Evolutionary conservation across 2,888 invertebrate genomes (phyloP).

Genomic region (Antitype chi): DNA sequence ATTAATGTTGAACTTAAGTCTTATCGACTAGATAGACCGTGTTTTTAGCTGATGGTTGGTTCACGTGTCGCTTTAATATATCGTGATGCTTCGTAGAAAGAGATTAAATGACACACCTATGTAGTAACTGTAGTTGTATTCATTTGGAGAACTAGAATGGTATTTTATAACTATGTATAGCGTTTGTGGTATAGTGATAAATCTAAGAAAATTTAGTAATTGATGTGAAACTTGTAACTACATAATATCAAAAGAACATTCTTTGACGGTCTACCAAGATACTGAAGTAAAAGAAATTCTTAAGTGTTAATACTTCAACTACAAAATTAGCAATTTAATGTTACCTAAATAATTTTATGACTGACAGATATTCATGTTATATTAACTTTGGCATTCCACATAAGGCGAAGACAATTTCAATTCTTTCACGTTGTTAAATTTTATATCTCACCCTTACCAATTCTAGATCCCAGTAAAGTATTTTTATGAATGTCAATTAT

Average conservation of each 20-base stretch:
- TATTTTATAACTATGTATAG: neutral
- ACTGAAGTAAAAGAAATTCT: neutral
- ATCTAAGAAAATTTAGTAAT: neutral
- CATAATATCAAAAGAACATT: neutral
- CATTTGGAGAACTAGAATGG: conserved; percentile 15
- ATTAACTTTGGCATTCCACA: neutral
- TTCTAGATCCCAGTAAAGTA: conserved; percentile 21
- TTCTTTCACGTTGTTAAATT: neutral
- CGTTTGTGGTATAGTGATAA: neutral
- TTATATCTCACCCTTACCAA: conserved; percentile 21
- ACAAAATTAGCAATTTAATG: neutral
- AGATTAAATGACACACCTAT: conserved; percentile 45
- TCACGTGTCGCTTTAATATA: conserved; percentile 49
- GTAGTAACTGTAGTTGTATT: conserved; percentile 22
- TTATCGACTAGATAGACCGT: conserved; percentile 57
- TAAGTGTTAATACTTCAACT: neutral
- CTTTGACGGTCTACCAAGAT: neutral
- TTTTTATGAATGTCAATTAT: conserved; percentile 30
- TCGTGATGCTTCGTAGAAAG: conserved; percentile 39
- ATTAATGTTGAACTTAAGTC: conserved; percentile 52
- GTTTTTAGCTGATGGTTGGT: conserved; percentile 39
- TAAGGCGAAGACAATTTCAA: neutral
- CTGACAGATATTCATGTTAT: neutral
- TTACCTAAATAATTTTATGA: neutral
- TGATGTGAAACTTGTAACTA: neutral